Percentiles rank a stretch among this genome's conserved stretches.
phyloP scores from a whole-genome alignment of 2,888 invertebrate species.

The Proisotoma minuta region DNA sequence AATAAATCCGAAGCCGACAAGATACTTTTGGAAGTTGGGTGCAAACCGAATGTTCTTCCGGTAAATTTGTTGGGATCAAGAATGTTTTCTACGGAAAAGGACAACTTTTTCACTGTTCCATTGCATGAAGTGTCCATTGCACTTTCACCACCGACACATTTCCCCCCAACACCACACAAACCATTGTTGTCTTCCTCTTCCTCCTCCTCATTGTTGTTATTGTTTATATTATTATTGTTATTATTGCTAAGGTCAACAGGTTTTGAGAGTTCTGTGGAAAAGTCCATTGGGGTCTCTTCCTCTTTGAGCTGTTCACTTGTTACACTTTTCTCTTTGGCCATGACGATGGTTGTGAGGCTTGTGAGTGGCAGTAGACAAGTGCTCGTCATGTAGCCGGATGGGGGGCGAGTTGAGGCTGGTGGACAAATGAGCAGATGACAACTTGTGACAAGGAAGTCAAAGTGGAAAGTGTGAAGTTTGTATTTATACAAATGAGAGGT shows the following conservation, averaged over 20 bases:
- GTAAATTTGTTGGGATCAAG: slow-evolving; percentile 86
- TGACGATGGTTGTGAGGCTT: slow-evolving; percentile 8
- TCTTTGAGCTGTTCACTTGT: slow-evolving; percentile 1
- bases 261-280: slow-evolving; percentile 32
- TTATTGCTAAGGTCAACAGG: slow-evolving; percentile 48
- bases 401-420: neutral
- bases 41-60: slow-evolving; percentile 53
- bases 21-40: slow-evolving; percentile 31
- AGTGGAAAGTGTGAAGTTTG: slow-evolving; percentile 40
- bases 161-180: slow-evolving; percentile 16
- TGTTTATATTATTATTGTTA: slow-evolving; percentile 40
- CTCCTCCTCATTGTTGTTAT: slow-evolving; percentile 30
- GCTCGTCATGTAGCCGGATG: neutral
- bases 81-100: slow-evolving; percentile 86
- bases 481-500: slow-evolving; percentile 38
- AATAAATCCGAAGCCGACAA: slow-evolving; percentile 41
- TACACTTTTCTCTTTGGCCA: slow-evolving; percentile 16
- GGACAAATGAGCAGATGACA: slow-evolving; percentile 31
- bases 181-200: slow-evolving; percentile 22
- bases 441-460: slow-evolving; percentile 38
- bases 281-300: slow-evolving; percentile 42
- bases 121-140: slow-evolving; percentile 1
- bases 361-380: slow-evolving; percentile 8
- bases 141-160: slow-evolving; percentile 14
- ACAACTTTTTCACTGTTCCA: slow-evolving; percentile 56